Percentiles rank a stretch among this genome's conserved stretches.
Evolutionary conservation across 2,113 vertebrate species (phyloP).

Genomic region (Typhlomys cinereus): DNA sequence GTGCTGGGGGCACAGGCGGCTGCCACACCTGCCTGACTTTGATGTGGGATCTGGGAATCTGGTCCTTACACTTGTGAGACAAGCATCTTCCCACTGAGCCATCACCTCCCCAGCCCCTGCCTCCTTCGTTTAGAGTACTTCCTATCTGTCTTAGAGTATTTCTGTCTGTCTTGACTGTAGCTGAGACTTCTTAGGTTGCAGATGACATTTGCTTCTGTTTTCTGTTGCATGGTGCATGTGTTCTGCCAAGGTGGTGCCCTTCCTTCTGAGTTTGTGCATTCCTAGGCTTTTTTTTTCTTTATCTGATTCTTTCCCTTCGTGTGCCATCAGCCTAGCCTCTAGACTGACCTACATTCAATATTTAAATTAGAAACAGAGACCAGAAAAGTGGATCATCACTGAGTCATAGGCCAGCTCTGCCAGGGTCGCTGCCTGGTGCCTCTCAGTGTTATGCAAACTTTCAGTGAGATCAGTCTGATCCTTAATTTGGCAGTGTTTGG

Average conservation of each 20-base stretch:
- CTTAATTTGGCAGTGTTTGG: constrained; percentile 45
- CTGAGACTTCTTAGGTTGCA: neutral
- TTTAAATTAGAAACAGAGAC: constrained; percentile 35
- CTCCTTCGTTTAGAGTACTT: neutral
- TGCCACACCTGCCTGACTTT: too few species aligned
- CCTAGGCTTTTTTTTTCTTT: neutral
- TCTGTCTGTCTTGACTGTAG: neutral
- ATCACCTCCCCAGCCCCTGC: too few species aligned
- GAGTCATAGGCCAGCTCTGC: neutral
- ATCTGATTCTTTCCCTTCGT: neutral
- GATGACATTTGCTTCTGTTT: neutral
- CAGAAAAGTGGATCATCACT: neutral
- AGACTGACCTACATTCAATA: neutral
- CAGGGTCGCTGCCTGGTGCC: neutral
- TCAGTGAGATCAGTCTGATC: neutral
- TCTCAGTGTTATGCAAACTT: constrained; percentile 19
- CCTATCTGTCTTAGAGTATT: neutral
- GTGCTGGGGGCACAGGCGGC: too few species aligned
- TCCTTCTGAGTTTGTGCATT: neutral
- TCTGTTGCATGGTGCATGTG: neutral
- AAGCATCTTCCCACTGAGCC: too few species aligned
- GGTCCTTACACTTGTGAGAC: too few species aligned
- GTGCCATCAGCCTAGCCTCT: neutral
- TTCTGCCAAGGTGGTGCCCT: neutral
- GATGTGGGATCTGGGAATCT: too few species aligned